Percentiles rank a stretch among this genome's conserved stretches.
These are phyloP conservation scores for Ellobius talpinus DNA, from an alignment of 2,113 vertebrate species.

Conservation along the genomic window DNA sequence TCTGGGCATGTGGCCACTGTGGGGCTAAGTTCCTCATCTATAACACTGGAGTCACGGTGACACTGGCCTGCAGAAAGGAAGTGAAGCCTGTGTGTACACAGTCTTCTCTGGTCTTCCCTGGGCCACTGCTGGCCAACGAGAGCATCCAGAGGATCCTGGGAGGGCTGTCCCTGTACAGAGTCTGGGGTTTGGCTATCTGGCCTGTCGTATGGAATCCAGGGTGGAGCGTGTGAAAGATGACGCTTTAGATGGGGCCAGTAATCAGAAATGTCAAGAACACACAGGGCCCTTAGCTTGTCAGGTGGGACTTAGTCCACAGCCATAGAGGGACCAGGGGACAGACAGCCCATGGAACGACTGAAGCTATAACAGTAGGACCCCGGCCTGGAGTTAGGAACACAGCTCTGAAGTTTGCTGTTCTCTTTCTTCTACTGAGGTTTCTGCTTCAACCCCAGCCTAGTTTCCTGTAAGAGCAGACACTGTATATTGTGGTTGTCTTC, in stretches of 20 bases:
- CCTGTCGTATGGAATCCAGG: fast-evolving
- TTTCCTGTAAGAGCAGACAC: no score
- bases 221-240: fast-evolving
- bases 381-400: background rate
- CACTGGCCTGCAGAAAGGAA: background rate
- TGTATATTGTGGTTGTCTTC: fast-evolving
- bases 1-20: background rate
- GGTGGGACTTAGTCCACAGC: background rate
- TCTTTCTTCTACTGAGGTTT: background rate
- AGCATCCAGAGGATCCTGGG: background rate
- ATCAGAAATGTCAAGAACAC: background rate
- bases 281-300: background rate
- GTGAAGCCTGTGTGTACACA: background rate
- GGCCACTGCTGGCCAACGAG: background rate
- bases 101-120: background rate
- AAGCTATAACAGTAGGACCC: background rate
- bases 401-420: background rate
- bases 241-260: background rate
- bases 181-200: background rate
- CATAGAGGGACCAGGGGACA: background rate
- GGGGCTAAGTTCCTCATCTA: background rate
- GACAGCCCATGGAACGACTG: background rate
- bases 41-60: background rate
- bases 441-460: background rate
- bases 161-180: fast-evolving